Evolutionary conservation across 2,888 invertebrate genomes (phyloP), one percentile per base, ranked within the genome.

Genomic region (Tanypteryx hageni): DNA sequence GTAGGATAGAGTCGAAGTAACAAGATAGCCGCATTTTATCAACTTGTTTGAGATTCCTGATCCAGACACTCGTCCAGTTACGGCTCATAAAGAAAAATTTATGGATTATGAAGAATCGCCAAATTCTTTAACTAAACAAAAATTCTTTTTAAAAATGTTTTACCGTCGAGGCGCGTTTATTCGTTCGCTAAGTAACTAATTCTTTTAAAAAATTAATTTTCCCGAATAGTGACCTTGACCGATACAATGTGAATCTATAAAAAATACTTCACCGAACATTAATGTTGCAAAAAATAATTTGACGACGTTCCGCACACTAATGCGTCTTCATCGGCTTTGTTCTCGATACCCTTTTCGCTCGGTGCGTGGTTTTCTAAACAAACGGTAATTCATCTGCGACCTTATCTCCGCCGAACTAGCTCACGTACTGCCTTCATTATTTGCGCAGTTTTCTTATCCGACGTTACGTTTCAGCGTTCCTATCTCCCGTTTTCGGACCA

Each of bases 401-500:
- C 22, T 27, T 76, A 76, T 76, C 76, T 76, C 18, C 18, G 11
- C 76, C 18, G 13, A 76, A 27, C 76, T n/a, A 68, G 68, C 22
- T 10, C 68, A n/a, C 76, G 76, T 76, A 10, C 76, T 13, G n/a
- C 22, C 76, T 76, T 76, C 22, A 13, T 22, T 44, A 44, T 68
- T 22, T 18, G 22, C 68, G n/a, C n/a, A 9, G 18, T 76, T 27
- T 76, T 27, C 76, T 76, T 76, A 76, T 76, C 76, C 76, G 10
- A 11, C 76, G 76, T 27, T 68, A 22, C 27, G 76, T 76, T 76
- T 76, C 27, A 18, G 22, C 68, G 68, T 18, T 18, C 68, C 68
- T 68, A 68, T 68, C 22, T 76, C 27, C 22, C 18, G 76, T 76
- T 76, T 76, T 76, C 76, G 76, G 76, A 76, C 76, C 22, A 76